These are phyloP conservation scores for Tonatia bakeri DNA, from an alignment of 2,113 vertebrate genomes.

Conservation along the genomic window DNA sequence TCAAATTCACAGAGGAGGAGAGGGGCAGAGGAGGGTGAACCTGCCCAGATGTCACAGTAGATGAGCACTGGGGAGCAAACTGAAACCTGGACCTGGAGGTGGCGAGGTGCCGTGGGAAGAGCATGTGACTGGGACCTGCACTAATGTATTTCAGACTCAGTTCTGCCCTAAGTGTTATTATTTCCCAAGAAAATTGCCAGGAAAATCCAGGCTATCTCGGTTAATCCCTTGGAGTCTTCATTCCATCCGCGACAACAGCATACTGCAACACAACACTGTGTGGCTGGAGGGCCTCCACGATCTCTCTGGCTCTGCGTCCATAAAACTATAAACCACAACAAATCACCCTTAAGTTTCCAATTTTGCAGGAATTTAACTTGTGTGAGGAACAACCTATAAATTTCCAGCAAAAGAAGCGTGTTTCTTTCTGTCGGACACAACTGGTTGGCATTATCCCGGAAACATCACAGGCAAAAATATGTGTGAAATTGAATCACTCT, in stretches of 20 bases:
- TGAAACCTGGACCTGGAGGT: not conserved
- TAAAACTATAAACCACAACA: conserved; percentile 16
- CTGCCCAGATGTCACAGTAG: not conserved
- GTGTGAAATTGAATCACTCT: not conserved
- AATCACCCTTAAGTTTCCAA: not conserved
- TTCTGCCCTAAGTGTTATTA: not conserved
- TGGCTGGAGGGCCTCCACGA: not conserved
- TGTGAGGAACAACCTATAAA: not conserved
- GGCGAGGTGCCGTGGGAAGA: fast-evolving
- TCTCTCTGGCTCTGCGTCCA: not conserved
- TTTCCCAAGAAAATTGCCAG: not conserved
- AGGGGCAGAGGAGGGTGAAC: not conserved
- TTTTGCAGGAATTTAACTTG: conserved; percentile 28
- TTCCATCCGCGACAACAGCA: not conserved
- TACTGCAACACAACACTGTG: not conserved
- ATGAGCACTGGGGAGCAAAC: not conserved
- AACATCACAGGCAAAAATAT: not conserved
- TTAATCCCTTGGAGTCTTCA: not conserved
- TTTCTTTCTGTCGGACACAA: not conserved
- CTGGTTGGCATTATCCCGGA: not conserved
- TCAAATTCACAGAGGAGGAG: not conserved
- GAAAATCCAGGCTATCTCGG: not conserved
- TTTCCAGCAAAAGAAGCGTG: not conserved
- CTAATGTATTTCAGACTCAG: not conserved
- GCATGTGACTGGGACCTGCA: not conserved